Evolutionary conservation across 2,113 vertebrate genomes (phyloP).

Genomic region (Tetrax tetrax): DNA sequence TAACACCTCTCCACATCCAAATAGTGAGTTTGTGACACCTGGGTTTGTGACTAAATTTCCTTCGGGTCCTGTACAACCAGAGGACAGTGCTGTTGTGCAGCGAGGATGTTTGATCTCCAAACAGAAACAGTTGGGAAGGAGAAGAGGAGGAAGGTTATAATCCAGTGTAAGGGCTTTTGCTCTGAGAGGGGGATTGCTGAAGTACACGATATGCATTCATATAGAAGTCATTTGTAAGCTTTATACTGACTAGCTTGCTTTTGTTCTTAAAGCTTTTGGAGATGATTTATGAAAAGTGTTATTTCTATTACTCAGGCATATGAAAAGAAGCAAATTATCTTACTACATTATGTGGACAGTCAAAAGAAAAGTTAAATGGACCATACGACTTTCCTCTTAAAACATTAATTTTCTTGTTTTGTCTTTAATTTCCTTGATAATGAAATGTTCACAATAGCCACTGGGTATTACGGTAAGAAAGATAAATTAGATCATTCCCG

Average conservation of each 20-base stretch:
- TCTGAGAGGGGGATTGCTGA: neutral
- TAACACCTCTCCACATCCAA: neutral
- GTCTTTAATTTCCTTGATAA: constrained; percentile 69
- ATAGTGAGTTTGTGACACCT: neutral
- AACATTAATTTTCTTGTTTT: constrained; percentile 67
- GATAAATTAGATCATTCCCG: constrained; percentile 60
- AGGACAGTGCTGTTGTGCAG: too few relatives aligned
- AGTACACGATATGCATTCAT: neutral
- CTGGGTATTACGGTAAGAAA: constrained; percentile 57
- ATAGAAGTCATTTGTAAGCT: constrained; percentile 13
- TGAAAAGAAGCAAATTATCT: constrained; percentile 52
- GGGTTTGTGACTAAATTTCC: neutral
- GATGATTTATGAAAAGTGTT: constrained; percentile 50
- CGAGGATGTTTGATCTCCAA: neutral
- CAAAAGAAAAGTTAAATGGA: constrained; percentile 68
- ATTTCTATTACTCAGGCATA: neutral
- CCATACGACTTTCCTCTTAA: constrained; percentile 22
- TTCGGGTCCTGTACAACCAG: neutral
- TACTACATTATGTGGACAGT: constrained; percentile 29
- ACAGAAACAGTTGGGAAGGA: neutral
- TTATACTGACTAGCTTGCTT: neutral
- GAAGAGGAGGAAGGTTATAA: neutral
- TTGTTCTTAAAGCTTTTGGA: constrained; percentile 27
- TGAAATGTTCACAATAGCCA: constrained; percentile 60
- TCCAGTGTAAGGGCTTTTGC: neutral